These are phyloP conservation scores for Seira sanloemensis DNA, from an alignment of 2,888 invertebrate species.

Conservation along the genomic window DNA sequence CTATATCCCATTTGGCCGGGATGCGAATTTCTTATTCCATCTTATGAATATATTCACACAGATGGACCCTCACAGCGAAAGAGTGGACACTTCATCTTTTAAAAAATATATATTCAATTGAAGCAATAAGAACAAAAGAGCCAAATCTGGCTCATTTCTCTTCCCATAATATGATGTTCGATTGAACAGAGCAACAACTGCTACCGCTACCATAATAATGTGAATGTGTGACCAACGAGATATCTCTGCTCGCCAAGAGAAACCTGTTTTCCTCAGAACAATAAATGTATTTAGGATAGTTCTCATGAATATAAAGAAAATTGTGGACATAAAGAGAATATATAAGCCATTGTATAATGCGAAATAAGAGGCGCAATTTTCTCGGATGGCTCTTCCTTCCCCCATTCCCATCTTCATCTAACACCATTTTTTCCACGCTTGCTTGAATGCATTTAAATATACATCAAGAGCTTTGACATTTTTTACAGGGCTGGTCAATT, in stretches of 20 bases:
- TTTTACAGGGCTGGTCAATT: constrained; percentile 7
- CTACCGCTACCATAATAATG: constrained; percentile 38
- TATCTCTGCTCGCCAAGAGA: constrained; percentile 22
- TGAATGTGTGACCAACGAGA: constrained; percentile 28
- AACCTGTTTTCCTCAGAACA: constrained; percentile 21
- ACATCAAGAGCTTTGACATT: constrained; percentile 20
- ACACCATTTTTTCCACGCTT: constrained; percentile 18
- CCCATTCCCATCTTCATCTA: constrained; percentile 29
- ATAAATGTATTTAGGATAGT: constrained; percentile 10
- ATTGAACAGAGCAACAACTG: constrained; percentile 57
- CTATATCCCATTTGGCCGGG: constrained; percentile 25
- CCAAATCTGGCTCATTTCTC: constrained; percentile 38
- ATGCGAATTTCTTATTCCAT: constrained; percentile 32
- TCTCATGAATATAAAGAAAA: constrained; percentile 8
- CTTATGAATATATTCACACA: constrained; percentile 58
- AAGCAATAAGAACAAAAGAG: constrained; percentile 9
- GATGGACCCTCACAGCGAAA: constrained; percentile 34
- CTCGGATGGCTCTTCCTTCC: constrained; percentile 6
- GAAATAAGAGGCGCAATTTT: constrained; percentile 32
- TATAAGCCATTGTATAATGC: constrained; percentile 3
- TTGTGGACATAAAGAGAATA: neutral
- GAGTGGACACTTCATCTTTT: constrained; percentile 17
- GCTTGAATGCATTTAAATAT: constrained; percentile 26
- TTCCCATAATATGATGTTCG: constrained; percentile 43
- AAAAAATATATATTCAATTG: constrained; percentile 54